Base-by-base conservation (phyloP, 2,113 vertebrate species). In the Rhizomys pruinosus region DNA sequence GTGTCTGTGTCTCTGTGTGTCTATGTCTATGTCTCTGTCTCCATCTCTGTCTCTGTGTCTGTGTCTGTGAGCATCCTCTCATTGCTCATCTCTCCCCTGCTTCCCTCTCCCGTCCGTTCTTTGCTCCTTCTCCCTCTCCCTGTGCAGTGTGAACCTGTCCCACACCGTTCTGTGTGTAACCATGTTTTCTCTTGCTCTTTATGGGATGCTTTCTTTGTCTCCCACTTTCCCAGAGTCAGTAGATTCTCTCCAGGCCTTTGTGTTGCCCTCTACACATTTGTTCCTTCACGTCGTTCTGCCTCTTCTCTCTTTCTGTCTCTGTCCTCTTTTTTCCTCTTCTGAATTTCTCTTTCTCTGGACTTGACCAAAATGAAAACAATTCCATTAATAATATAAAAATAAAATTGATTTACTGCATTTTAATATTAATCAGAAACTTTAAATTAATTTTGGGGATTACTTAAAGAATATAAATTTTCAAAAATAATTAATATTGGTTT, bases 311-410 rank as follows among this genome's bases (percentile, higher is more conserved):
- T 19, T 79, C 73, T 72, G 11, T 52, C 57, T 68, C 84, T 59
- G 5, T n/a, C 63, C 89, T 29, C 77, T 20, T 27, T 42, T 84
- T 76, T 61, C n/a, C 66, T 69, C 66, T 78, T 78, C 44, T 52
- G 37, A 78, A 10, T 52, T 69, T 69, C 25, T 78, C 27, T 79
- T 84, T 93, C 34, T 86, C 86, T 88, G 52, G 55, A 59, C 84
- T 37, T 59, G 25, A 94, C 61, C 37, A 52, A 59, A 86, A 84
- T 66, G 47, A 89, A 87, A 93, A 88, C 71, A n/a, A 84, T 74
- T 85, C 88, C 61, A 78, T 73, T 86, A 78, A 84, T 37, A 71
- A 68, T 37, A 39, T 32, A 85, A 94, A 90, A 73, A 77, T 6
- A 37, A 63, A 89, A 82, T 47, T 55, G 42, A 87, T 37, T 52